Evolutionary conservation across 2,797 vertebrate species (phyloP), one percentile per base, ranked within the genome.

Genomic region (Macropus fuliginosus): DNA sequence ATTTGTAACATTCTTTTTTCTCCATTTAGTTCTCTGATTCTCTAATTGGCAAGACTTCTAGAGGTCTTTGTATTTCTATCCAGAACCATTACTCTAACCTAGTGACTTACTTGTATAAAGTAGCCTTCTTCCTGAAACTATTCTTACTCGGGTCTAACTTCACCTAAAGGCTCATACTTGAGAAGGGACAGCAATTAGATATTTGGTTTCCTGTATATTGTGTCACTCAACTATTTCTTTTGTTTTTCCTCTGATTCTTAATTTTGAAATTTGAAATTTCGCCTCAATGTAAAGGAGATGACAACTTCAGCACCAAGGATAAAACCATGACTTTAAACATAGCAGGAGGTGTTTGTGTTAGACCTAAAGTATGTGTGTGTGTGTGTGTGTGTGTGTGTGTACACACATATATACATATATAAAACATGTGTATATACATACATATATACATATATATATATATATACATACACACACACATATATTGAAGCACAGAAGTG

Each of bases 221-320:
- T 11, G 34, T 66, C 3, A 0, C 0, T 89, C 91, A 56, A 91
- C 27, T 50, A 56, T 50, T 11, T 54, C 54, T 28, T 12, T 55
- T 14, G 8, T 91, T 93, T 90, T 55, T 3, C 92, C 89, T 91
- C 31, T 31, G 87, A 54, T 92, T 95, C 18, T 28, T 55, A 16
- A 93, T 81, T 55, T 93, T 81, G 89, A 52, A 87, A 66, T 55
- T 93, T 81, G 89, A 52, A 87, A 66, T 46, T 94, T 95, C 54
- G 1, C 16, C 13, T 54, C 34, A 40, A 2, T 91, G 14, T n/a
- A 1, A 2, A 40, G 54, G 29, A 8, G 4, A 50, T 4, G 54
- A 16, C 16, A 56, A 56, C 21, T 31, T 92, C 54, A 57, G 28
- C 29, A 89, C n/a, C 40, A 40, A 93, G 31, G 18, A 34, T 31